Conservation (phyloP, 2,888 invertebrate species). For the Pyrocoelia pectoralis region DNA sequence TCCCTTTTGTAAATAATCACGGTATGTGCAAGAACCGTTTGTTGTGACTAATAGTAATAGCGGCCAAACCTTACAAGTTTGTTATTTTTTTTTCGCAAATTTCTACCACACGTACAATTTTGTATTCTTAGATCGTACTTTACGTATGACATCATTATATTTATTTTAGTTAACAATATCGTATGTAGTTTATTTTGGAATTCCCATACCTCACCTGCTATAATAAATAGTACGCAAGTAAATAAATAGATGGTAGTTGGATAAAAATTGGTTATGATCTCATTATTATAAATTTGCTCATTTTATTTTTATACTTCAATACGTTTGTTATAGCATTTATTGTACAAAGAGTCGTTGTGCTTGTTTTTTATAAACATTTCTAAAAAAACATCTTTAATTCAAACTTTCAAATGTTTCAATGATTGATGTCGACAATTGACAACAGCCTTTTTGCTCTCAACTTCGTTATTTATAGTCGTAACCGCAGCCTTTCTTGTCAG, state of each 20-base stretch:
- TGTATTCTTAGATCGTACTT: conserved; percentile 5
- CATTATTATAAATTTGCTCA: background rate
- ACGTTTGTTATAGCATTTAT: background rate
- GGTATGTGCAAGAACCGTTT: conserved; percentile 28
- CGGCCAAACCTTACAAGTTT: conserved; percentile 22
- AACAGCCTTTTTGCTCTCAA: too few species aligned
- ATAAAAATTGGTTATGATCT: background rate
- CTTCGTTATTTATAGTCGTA: too few species aligned
- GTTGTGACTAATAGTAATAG: conserved; percentile 24
- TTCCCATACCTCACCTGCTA: conserved; percentile 8
- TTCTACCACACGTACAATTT: background rate
- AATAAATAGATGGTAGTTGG: background rate
- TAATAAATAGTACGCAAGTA: background rate
- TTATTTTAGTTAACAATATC: conserved; percentile 22
- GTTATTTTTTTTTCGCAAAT: background rate
- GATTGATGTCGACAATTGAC: too few species aligned
- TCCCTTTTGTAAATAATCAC: conserved; percentile 15
- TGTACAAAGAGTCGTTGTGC: background rate
- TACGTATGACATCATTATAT: conserved; percentile 18
- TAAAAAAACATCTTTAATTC: background rate
- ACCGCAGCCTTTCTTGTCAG: too few species aligned
- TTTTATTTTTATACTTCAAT: background rate
- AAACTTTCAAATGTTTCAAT: too few species aligned
- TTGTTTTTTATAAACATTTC: background rate
- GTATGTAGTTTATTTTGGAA: conserved; percentile 17